A percentile compares a stretch with the other conserved stretches of the same genome.
Conservation (phyloP, 2,888 invertebrate species). For the Metacarcinus magister region DNA sequence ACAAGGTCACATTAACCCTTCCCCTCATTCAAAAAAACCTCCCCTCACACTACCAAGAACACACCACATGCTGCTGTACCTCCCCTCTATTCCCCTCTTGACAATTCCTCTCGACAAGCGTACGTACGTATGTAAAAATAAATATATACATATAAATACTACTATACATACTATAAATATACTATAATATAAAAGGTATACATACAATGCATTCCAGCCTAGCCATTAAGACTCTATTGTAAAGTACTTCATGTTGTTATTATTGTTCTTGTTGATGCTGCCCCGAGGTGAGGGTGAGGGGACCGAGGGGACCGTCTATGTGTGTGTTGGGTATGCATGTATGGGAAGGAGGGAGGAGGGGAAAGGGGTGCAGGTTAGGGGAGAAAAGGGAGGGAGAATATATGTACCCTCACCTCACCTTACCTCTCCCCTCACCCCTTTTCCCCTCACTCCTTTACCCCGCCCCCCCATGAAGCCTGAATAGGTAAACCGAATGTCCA, state of each 20-base stretch:
- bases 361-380: too few species aligned
- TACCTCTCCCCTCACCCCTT: background rate
- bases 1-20: background rate
- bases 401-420: background rate
- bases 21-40: background rate
- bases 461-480: background rate
- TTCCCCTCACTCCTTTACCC: background rate
- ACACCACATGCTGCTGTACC: background rate
- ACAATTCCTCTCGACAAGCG: background rate
- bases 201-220: background rate
- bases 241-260: background rate
- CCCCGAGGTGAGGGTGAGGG: background rate
- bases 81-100: background rate
- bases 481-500: background rate
- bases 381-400: background rate
- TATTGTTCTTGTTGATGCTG: background rate
- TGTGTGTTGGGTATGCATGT: slow-evolving; percentile 54
- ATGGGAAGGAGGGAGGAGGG: background rate
- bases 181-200: background rate
- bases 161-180: background rate
- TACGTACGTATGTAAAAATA: background rate
- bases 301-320: background rate
- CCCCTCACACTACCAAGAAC: background rate
- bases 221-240: background rate
- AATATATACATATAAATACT: slow-evolving; percentile 45